Evolutionary conservation across 2,113 vertebrate genomes (phyloP).

Genomic region (Gadus chalcogrammus): DNA sequence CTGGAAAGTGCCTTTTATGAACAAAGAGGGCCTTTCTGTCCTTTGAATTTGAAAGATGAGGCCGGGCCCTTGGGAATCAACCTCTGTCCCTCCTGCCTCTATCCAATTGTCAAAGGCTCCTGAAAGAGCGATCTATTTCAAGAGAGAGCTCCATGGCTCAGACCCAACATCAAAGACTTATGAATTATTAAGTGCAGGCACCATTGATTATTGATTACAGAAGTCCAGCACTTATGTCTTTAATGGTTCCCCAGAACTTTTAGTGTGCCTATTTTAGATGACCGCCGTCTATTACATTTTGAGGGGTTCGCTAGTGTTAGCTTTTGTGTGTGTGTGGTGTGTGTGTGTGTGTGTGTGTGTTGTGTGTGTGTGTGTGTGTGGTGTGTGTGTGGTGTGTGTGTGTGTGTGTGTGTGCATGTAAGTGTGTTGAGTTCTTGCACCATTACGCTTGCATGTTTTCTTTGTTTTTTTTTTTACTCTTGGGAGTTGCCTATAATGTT

Average conservation of each 20-base stretch:
- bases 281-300: constrained; percentile 3
- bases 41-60: constrained; percentile 41
- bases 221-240: constrained; percentile 25
- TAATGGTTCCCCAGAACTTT: constrained; percentile 20
- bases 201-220: constrained; percentile 71
- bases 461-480: too few relatives aligned
- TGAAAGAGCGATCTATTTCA: constrained; percentile 50
- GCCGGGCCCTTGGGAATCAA: constrained; percentile 30
- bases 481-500: too few relatives aligned
- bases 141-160: constrained; percentile 30
- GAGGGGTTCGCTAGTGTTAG: background rate
- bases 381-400: too few relatives aligned
- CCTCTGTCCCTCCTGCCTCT: constrained; percentile 35
- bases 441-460: too few relatives aligned
- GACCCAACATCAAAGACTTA: constrained; percentile 36
- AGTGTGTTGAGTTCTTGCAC: too few relatives aligned
- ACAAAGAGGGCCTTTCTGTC: constrained; percentile 24
- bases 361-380: constrained; percentile 3
- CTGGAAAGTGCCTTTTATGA: constrained; percentile 15
- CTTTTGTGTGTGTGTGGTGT: background rate
- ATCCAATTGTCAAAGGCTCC: constrained; percentile 39
- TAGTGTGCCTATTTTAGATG: constrained; percentile 28
- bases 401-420: too few relatives aligned
- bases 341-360: background rate
- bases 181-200: constrained; percentile 61